Conservation (phyloP, 1,140 invertebrate species). For the Drosophila funebris region DNA sequence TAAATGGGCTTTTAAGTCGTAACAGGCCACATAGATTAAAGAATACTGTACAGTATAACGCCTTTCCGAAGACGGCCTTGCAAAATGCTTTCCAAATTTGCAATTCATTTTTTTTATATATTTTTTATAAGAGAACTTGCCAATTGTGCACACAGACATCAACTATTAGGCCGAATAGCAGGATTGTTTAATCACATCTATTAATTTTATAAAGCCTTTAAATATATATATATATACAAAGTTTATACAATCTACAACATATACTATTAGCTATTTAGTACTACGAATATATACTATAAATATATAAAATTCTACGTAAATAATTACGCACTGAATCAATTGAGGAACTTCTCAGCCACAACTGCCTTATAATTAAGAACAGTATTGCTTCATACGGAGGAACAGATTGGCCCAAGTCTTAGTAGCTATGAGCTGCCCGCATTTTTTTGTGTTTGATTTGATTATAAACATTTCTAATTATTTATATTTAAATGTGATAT, state of each 20-base stretch:
- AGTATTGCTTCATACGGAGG: conserved; percentile 54
- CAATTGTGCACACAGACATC: conserved; percentile 57
- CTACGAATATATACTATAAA: not conserved
- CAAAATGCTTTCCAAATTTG: not conserved
- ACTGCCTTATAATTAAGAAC: conserved; percentile 76
- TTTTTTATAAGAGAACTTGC: conserved; percentile 52
- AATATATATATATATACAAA: conserved; percentile 16
- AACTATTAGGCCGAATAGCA: conserved; percentile 38
- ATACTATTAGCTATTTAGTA: conserved; percentile 19
- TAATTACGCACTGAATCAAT: conserved; percentile 19
- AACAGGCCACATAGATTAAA: not conserved
- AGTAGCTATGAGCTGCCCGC: conserved; percentile 42
- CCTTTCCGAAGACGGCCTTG: conserved; percentile 16
- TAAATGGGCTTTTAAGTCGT: too few relatives aligned
- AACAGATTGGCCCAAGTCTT: conserved; percentile 34
- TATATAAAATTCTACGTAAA: not conserved
- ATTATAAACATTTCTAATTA: conserved; percentile 51
- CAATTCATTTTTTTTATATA: not conserved
- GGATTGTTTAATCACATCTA: conserved; percentile 48
- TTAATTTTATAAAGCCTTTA: conserved; percentile 21
- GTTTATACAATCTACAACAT: not conserved
- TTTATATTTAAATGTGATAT: conserved; percentile 79
- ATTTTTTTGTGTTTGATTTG: conserved; percentile 29
- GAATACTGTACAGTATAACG: conserved; percentile 25
- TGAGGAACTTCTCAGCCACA: conserved; percentile 47